These are phyloP conservation scores for Centropus unirufus DNA, from an alignment of 2,113 vertebrate genomes.

Conservation along the genomic window DNA sequence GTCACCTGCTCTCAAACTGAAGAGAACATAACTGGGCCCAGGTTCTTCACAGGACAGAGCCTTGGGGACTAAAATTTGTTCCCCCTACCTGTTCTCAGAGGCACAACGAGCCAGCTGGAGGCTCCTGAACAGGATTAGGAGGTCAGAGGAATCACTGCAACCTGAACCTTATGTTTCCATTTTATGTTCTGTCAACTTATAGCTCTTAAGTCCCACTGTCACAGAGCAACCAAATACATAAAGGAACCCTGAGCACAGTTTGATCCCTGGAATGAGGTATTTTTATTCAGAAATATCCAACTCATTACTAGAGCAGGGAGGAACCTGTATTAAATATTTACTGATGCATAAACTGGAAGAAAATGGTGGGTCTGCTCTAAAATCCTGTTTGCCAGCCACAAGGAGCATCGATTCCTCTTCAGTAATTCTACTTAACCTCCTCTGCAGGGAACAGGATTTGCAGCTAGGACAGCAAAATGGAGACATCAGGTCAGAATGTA, in stretches of 20 bases:
- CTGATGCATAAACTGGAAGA: neutral
- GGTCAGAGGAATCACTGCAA: neutral
- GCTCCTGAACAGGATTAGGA: neutral
- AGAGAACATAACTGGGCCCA: neutral
- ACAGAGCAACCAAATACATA: neutral
- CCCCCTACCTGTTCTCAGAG: neutral
- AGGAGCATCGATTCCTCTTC: neutral
- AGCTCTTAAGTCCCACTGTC: neutral
- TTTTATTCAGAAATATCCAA: neutral
- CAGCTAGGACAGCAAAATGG: neutral
- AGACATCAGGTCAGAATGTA: neutral
- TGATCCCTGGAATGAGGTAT: neutral
- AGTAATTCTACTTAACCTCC: neutral
- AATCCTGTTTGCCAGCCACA: neutral
- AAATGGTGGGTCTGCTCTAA: neutral
- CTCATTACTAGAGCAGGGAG: neutral
- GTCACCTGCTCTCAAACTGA: neutral
- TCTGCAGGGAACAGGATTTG: neutral
- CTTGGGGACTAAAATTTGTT: neutral
- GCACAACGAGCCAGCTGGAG: neutral
- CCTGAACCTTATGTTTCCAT: constrained; percentile 2
- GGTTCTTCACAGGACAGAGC: neutral
- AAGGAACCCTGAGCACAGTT: neutral
- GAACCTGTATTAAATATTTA: constrained; percentile 5
- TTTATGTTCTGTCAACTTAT: neutral